Percentiles rank a stretch among this genome's conserved stretches.
These are phyloP conservation scores for Ormyrus thymus DNA, from an alignment of 2,888 invertebrate genomes.

Conservation along the genomic window DNA sequence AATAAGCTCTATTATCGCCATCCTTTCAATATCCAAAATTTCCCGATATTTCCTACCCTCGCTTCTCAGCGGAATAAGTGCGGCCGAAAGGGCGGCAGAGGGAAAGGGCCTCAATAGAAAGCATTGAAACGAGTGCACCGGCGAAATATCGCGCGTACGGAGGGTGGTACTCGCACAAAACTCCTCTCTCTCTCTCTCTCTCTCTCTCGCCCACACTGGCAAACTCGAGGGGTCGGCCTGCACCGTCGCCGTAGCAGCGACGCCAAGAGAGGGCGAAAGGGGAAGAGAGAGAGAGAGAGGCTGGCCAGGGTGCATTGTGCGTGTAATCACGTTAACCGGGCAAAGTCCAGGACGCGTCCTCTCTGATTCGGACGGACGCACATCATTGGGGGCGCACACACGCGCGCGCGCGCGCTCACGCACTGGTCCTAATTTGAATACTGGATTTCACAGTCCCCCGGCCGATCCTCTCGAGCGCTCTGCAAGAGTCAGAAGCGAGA, in stretches of 20 bases:
- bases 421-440: slow-evolving; percentile 63
- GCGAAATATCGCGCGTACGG: no score
- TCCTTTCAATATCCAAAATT: no score
- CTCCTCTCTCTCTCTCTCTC: no score
- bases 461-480: slow-evolving; percentile 44
- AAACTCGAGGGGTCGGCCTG: no score
- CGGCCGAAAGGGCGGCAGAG: no score
- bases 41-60: no score
- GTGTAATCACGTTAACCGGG: slow-evolving; percentile 69
- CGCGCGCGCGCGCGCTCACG: slow-evolving; percentile 42
- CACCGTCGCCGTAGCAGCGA: not conserved
- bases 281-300: slow-evolving; percentile 11
- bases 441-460: slow-evolving; percentile 61
- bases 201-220: no score
- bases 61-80: no score
- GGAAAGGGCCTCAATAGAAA: slow-evolving; percentile 20
- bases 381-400: slow-evolving; percentile 43
- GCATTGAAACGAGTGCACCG: slow-evolving; percentile 19
- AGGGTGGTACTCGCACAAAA: no score
- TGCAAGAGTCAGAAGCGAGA: slow-evolving; percentile 26
- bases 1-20: no score
- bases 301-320: slow-evolving; percentile 65
- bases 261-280: not conserved
- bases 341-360: slow-evolving; percentile 60
- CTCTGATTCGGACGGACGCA: slow-evolving; percentile 58